A percentile compares a stretch with the other conserved stretches of the same genome.
phyloP scores from a whole-genome alignment of 2,113 vertebrate genomes.

The Collichthys lucidus region DNA sequence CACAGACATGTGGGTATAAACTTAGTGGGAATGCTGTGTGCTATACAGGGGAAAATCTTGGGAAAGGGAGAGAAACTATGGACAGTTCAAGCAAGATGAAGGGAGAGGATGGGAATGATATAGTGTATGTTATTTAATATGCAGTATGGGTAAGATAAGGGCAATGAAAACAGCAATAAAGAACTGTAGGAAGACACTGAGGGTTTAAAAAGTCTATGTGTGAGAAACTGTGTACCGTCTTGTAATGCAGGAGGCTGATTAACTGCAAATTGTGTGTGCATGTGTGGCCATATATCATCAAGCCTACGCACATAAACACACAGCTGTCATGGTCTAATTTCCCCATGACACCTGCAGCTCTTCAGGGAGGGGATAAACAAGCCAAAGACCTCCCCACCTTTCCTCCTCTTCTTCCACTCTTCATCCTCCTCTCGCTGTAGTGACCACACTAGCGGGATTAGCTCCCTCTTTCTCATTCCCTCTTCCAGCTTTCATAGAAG shows the following conservation, averaged over 20 bases:
- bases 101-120: neutral
- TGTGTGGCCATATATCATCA: slow-evolving; percentile 52
- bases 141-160: neutral
- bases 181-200: neutral
- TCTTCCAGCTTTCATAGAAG: slow-evolving; percentile 19
- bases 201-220: neutral
- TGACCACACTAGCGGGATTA: slow-evolving; percentile 38
- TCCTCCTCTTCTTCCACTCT: neutral
- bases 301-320: slow-evolving; percentile 24
- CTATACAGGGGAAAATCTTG: neutral
- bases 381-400: neutral
- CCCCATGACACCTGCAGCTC: slow-evolving; percentile 52
- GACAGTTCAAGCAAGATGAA: neutral
- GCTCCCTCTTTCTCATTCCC: slow-evolving; percentile 3
- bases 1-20: slow-evolving; percentile 41
- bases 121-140: slow-evolving; percentile 3
- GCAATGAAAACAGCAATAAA: slow-evolving; percentile 32
- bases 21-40: neutral
- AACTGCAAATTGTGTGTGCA: slow-evolving; percentile 28
- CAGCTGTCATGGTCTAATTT: slow-evolving; percentile 60
- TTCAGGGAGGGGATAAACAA: slow-evolving; percentile 17
- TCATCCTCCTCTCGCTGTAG: slow-evolving; percentile 12
- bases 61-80: slow-evolving; percentile 5
- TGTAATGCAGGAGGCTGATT: slow-evolving; percentile 20
- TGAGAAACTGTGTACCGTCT: neutral